Conservation (phyloP, 92 coral and sea anemone species). For the Zoanthus sociatus region DNA sequence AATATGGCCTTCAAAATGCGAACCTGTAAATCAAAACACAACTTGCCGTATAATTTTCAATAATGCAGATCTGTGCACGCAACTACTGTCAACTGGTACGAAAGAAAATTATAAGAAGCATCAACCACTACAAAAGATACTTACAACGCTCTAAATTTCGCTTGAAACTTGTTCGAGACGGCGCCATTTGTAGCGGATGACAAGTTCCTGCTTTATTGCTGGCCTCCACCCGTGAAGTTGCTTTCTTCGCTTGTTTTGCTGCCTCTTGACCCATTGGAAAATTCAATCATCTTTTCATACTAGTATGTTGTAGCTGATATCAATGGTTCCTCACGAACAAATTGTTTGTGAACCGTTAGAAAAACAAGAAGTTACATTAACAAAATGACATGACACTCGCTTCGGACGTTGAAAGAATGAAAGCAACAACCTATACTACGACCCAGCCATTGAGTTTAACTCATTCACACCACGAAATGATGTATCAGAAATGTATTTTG, state of each 20-base stretch:
- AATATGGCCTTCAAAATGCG: not conserved
- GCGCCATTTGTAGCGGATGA: conserved; percentile 21
- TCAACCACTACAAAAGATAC: not conserved
- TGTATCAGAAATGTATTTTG: no score
- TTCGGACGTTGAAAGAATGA: not conserved
- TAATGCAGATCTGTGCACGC: not conserved
- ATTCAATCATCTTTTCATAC: not conserved
- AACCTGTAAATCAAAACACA: not conserved
- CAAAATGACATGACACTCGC: not conserved
- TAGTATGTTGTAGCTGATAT: not conserved
- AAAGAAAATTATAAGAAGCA: not conserved
- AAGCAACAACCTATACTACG: not conserved
- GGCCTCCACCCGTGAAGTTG: conserved; percentile 27
- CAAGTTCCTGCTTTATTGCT: not conserved
- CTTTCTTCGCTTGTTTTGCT: conserved; percentile 41
- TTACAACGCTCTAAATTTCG: conserved; percentile 44
- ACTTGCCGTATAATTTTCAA: not conserved
- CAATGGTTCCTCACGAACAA: conserved; percentile 13
- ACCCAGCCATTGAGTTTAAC: not conserved
- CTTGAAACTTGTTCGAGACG: conserved; percentile 25
- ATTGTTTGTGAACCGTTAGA: not conserved
- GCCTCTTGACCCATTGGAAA: conserved; percentile 41
- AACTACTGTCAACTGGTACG: not conserved
- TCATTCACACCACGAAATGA: conserved; percentile 12
- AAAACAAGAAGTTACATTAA: not conserved